Evolutionary conservation across 2,113 vertebrate species (phyloP).

Genomic region (Tupaia tana): DNA sequence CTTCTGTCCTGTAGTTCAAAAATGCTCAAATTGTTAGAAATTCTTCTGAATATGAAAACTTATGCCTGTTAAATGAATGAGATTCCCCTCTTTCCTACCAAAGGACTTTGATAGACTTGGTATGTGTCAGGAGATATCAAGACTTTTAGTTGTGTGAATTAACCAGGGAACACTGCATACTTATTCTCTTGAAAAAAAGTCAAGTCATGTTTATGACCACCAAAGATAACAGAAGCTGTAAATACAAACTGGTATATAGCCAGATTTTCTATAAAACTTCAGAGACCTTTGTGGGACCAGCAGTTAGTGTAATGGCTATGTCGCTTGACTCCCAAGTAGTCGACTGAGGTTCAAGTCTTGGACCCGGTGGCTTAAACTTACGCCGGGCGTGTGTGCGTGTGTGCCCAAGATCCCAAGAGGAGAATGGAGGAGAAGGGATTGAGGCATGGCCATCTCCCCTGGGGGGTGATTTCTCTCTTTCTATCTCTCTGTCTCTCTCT

Average conservation of each 20-base stretch:
- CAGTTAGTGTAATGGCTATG: no score
- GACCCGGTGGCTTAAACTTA: no score
- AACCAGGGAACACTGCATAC: not conserved
- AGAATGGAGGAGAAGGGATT: no score
- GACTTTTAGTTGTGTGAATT: constrained; percentile 14
- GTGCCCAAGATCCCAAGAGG: no score
- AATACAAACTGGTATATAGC: not conserved
- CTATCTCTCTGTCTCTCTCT: no score
- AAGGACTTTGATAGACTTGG: not conserved
- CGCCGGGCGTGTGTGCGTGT: no score
- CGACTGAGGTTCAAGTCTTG: no score
- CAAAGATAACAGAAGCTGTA: constrained; percentile 46
- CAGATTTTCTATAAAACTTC: constrained; percentile 33
- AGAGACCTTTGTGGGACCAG: not conserved
- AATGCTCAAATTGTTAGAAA: not conserved
- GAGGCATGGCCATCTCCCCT: no score
- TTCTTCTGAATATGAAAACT: not conserved
- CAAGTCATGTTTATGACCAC: constrained; percentile 34
- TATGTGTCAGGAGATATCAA: not conserved
- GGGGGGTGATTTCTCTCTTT: no score
- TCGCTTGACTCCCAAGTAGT: no score
- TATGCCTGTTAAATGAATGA: not conserved
- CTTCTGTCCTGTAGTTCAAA: not conserved
- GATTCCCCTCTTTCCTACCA: not conserved
- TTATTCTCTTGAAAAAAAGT: constrained; percentile 44